A percentile compares a stretch with the other conserved stretches of the same genome.
Evolutionary conservation across 2,113 vertebrate species (phyloP).

Genomic region (Struthidea cinerea): DNA sequence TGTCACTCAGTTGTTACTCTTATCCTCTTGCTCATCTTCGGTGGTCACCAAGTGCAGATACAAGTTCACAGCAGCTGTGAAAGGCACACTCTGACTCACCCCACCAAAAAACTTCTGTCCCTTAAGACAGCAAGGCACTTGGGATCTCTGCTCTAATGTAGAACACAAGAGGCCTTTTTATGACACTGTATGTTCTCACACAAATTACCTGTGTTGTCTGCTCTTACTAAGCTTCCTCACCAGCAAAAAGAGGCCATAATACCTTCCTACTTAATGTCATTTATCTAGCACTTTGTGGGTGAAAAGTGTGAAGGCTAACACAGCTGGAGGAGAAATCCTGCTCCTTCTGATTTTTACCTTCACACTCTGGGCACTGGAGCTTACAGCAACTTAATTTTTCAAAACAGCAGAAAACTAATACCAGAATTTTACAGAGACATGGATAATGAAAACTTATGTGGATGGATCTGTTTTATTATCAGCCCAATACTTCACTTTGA

Average conservation of each 20-base stretch:
- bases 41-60: not conserved
- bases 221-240: not conserved
- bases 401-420: not conserved
- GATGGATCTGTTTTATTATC: not conserved
- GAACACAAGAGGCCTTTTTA: not conserved
- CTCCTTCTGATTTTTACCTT: not conserved
- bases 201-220: not conserved
- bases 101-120: not conserved
- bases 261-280: not conserved
- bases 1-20: not conserved
- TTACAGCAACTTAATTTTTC: not conserved
- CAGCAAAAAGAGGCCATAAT: not conserved
- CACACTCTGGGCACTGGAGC: not conserved
- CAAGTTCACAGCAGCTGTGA: not conserved
- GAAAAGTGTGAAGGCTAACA: not conserved
- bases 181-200: not conserved
- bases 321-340: not conserved
- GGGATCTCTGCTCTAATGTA: not conserved
- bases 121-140: not conserved
- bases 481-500: not conserved
- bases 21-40: not conserved
- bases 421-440: not conserved
- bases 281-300: not conserved
- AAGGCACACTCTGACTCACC: not conserved
- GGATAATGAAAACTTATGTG: accelerated